Evolutionary conservation across 2,113 vertebrate species (phyloP).

Genomic region (Limnothrissa miodon): DNA sequence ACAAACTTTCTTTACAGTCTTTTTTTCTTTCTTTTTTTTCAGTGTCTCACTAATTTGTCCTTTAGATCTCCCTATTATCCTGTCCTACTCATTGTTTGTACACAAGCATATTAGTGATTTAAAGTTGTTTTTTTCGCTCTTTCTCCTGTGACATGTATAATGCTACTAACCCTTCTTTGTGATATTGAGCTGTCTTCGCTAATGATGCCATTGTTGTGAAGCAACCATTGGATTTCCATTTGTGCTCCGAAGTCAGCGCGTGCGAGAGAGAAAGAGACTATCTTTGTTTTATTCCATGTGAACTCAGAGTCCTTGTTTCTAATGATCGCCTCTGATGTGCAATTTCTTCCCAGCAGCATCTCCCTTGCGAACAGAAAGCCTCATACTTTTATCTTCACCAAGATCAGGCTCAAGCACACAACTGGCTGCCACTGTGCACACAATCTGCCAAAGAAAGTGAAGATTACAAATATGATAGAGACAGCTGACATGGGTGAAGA

Average conservation of each 20-base stretch:
- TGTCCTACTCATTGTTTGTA: background rate
- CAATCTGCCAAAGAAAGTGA: conserved; percentile 1
- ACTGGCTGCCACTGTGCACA: background rate
- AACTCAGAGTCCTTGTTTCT: conserved; percentile 21
- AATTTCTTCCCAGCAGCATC: conserved; percentile 24
- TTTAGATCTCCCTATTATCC: background rate
- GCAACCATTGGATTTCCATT: background rate
- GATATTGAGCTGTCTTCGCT: background rate
- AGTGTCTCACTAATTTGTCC: background rate
- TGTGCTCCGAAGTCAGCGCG: background rate
- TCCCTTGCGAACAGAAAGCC: conserved; percentile 30
- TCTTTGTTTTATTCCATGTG: conserved; percentile 21
- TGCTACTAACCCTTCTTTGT: background rate
- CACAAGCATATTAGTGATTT: background rate
- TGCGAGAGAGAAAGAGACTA: conserved; percentile 14
- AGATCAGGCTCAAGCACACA: background rate
- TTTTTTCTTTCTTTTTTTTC: too few relatives aligned
- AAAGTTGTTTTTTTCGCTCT: background rate
- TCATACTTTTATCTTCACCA: conserved; percentile 22
- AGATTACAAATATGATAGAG: background rate
- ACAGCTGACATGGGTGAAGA: background rate
- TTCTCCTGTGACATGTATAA: background rate
- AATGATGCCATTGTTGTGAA: conserved; percentile 8
- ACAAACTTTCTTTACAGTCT: background rate
- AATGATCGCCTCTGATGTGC: conserved; percentile 41